Evolutionary conservation across 1,140 invertebrate genomes (phyloP).

Genomic region (Teleopsis dalmanni): DNA sequence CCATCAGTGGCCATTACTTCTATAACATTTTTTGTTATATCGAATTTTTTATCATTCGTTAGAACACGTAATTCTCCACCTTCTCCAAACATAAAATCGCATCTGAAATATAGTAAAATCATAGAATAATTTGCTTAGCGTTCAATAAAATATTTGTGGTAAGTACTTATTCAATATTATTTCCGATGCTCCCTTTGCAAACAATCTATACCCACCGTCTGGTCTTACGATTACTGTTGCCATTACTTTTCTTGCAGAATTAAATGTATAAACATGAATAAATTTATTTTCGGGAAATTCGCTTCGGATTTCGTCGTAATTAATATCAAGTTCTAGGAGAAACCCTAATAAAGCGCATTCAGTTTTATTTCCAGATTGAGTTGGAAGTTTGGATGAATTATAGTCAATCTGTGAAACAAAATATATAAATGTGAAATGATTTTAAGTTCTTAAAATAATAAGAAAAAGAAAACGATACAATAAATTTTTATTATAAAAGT

Average conservation of each 20-base stretch:
- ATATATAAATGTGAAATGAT: too few relatives aligned
- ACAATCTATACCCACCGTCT: slow-evolving; percentile 66
- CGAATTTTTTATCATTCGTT: slow-evolving; percentile 79
- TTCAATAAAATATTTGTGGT: slow-evolving; percentile 14
- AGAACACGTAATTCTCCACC: slow-evolving; percentile 83
- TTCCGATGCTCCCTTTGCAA: slow-evolving; percentile 94
- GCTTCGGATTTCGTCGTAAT: slow-evolving; percentile 69
- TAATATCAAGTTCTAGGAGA: slow-evolving; percentile 58
- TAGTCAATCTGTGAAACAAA: background rate
- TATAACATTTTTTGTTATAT: slow-evolving; percentile 85
- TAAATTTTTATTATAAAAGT: too few relatives aligned
- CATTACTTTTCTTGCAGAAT: slow-evolving; percentile 84
- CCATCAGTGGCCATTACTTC: slow-evolving; percentile 97
- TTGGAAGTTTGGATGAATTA: background rate
- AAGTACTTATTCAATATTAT: slow-evolving; percentile 93
- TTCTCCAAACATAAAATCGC: slow-evolving; percentile 86
- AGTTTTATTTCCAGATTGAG: background rate
- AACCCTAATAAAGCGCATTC: slow-evolving; percentile 67
- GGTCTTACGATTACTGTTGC: slow-evolving; percentile 67
- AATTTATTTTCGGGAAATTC: slow-evolving; percentile 69
- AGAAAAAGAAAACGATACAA: too few relatives aligned
- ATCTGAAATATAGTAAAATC: slow-evolving; percentile 53
- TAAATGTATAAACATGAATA: slow-evolving; percentile 81
- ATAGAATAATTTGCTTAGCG: background rate
- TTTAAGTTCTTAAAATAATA: too few relatives aligned